Conservation (phyloP, 1,140 invertebrate genomes). For the Maconellicoccus hirsutus region DNA sequence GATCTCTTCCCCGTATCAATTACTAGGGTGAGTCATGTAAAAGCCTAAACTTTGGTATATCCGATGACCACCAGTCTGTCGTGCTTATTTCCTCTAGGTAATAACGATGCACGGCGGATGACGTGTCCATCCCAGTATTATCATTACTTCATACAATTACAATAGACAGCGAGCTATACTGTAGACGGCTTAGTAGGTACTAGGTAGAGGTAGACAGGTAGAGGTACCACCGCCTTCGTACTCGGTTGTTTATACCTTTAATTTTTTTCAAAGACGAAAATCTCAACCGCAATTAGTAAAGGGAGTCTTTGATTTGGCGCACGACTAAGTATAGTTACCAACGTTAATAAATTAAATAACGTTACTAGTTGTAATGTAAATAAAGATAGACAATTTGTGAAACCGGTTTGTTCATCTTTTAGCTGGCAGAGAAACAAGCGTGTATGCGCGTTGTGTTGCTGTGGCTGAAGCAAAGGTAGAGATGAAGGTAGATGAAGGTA, state of each 20-base stretch:
- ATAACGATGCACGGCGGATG: neutral
- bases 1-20: neutral
- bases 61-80: neutral
- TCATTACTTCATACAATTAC: neutral
- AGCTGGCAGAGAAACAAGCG: too few relatives aligned
- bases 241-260: too few relatives aligned
- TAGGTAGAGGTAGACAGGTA: too few relatives aligned
- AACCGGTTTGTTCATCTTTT: neutral
- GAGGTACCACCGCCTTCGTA: too few relatives aligned
- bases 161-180: too few relatives aligned
- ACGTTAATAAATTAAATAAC: constrained; percentile 1
- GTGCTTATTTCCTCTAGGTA: neutral
- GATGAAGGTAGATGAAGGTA: too few relatives aligned
- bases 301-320: neutral
- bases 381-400: neutral
- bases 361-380: constrained; percentile 18
- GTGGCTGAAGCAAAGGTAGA: too few relatives aligned
- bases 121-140: constrained; percentile 7
- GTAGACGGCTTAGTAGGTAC: too few relatives aligned
- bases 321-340: neutral
- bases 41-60: neutral
- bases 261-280: neutral
- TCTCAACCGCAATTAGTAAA: neutral
- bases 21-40: neutral
- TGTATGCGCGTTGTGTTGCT: too few relatives aligned